These are phyloP conservation scores for Maconellicoccus hirsutus DNA, from an alignment of 1,140 invertebrate genomes.

Conservation along the genomic window DNA sequence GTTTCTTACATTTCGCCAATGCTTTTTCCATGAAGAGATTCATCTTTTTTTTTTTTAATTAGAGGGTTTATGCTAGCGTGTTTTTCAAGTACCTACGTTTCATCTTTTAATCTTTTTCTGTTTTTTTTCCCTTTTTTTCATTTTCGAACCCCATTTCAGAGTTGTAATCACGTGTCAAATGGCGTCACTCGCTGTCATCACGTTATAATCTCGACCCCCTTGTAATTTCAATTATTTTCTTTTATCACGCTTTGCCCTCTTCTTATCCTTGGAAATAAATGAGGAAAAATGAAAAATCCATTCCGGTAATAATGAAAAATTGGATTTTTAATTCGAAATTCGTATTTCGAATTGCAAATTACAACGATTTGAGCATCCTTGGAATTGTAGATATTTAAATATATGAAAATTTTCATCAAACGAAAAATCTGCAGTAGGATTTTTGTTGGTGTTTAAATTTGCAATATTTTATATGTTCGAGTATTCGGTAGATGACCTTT, in stretches of 20 bases:
- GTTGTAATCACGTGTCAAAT: not conserved
- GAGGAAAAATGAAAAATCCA: not conserved
- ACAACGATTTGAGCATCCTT: not conserved
- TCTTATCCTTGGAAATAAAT: not conserved
- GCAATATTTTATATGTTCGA: too few relatives aligned
- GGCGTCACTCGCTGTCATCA: not conserved
- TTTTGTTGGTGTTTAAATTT: too few relatives aligned
- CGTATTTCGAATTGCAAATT: not conserved
- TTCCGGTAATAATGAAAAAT: not conserved
- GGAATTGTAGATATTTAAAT: not conserved
- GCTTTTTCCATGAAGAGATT: not conserved
- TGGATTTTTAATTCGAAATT: not conserved
- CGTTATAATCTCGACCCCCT: not conserved
- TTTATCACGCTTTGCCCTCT: not conserved
- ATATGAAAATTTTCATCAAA: too few relatives aligned
- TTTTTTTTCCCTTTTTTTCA: not conserved
- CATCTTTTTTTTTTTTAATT: conserved; percentile 1
- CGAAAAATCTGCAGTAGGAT: too few relatives aligned
- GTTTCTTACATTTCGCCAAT: not conserved
- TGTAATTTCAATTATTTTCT: not conserved
- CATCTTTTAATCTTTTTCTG: not conserved
- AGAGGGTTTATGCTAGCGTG: not conserved
- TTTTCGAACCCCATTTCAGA: not conserved
- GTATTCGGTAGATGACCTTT: too few relatives aligned
- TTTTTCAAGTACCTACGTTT: not conserved